A percentile compares a stretch with the other conserved stretches of the same genome.
Conservation (phyloP, 2,113 vertebrate genomes). For the Narcine bancroftii region DNA sequence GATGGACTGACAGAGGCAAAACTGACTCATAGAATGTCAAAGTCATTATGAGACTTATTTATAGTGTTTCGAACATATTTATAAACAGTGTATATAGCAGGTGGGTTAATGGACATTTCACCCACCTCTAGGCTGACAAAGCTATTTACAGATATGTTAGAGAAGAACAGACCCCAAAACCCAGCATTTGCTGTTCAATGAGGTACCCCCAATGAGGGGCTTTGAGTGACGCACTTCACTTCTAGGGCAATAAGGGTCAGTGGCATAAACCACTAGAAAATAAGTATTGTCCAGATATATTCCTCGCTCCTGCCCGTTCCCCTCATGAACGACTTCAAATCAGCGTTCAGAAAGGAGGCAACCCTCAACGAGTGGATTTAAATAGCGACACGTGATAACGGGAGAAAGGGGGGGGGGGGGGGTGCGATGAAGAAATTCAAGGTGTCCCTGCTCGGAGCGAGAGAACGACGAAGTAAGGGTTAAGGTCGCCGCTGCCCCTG, state of each 20-base stretch:
- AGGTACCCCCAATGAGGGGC: background rate
- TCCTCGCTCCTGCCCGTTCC: too few species aligned
- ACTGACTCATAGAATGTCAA: background rate
- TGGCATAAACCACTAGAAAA: background rate
- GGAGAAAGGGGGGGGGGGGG: too few species aligned
- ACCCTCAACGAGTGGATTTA: too few species aligned
- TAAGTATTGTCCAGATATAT: background rate
- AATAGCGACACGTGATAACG: too few species aligned
- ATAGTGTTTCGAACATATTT: background rate
- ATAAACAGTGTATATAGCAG: background rate
- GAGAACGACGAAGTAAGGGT: too few species aligned
- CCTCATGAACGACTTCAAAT: too few species aligned
- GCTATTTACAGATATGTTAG: background rate
- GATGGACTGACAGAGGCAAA: background rate
- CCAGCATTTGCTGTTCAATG: background rate
- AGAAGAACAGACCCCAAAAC: background rate
- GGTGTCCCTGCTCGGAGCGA: background rate
- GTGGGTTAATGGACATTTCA: background rate
- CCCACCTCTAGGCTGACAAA: background rate
- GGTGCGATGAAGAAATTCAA: too few species aligned
- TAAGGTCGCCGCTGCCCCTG: too few species aligned
- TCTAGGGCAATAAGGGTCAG: background rate
- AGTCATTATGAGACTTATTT: background rate
- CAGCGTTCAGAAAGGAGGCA: too few species aligned
- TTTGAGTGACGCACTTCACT: background rate